Conservation (phyloP, 1,140 invertebrate species). For the Steinernema khuongi region DNA sequence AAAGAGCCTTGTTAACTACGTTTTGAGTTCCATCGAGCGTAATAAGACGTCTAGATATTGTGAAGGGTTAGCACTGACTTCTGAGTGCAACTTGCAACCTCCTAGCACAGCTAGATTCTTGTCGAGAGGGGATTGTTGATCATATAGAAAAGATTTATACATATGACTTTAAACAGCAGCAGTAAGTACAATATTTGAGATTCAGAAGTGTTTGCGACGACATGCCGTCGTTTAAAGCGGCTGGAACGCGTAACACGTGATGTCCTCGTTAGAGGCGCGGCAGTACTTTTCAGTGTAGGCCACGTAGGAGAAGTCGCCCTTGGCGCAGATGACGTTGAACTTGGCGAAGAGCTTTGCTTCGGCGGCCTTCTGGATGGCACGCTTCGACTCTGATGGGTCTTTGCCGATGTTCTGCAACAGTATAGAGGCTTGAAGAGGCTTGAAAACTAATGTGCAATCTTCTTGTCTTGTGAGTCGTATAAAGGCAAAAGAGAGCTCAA, state of each 20-base stretch:
- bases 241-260: constrained; percentile 46
- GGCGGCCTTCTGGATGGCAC: constrained; percentile 56
- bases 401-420: constrained; percentile 51
- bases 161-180: too few species aligned
- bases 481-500: neutral
- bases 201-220: neutral
- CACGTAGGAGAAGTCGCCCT: constrained; percentile 55
- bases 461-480: neutral
- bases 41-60: too few species aligned
- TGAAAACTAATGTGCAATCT: constrained; percentile 23
- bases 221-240: constrained; percentile 15
- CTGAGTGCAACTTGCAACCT: too few species aligned
- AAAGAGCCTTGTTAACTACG: too few species aligned
- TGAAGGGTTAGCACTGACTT: too few species aligned
- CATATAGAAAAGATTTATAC: too few species aligned
- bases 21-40: too few species aligned
- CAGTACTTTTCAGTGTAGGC: constrained; percentile 47
- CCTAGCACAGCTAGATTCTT: too few species aligned
- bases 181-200: neutral
- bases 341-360: constrained; percentile 57
- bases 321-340: constrained; percentile 56
- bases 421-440: too few species aligned
- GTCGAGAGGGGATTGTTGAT: too few species aligned
- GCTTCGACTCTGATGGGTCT: constrained; percentile 52
- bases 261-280: constrained; percentile 48